phyloP scores from a whole-genome alignment of 2,888 invertebrate species.

The Sphaerophoria taeniata region DNA sequence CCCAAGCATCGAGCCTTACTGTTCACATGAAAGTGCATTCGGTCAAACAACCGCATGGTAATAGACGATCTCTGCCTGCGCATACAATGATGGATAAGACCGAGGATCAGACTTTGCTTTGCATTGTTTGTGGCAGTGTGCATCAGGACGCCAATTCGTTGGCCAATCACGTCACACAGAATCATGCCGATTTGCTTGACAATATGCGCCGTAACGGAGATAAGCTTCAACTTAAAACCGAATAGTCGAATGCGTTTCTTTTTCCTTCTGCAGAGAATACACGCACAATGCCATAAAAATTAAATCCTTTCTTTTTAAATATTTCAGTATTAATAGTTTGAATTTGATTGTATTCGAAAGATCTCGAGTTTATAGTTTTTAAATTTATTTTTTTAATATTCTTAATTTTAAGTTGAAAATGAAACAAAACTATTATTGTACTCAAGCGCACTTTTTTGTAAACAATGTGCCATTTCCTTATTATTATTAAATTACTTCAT shows the following conservation, averaged over 20 bases:
- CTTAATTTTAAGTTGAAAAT: not conserved
- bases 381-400: constrained; percentile 12
- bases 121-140: constrained; percentile 81
- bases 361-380: not conserved
- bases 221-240: constrained; percentile 22
- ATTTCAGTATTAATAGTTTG: constrained; percentile 15
- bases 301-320: not conserved
- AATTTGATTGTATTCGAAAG: not conserved
- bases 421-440: constrained; percentile 51
- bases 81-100: constrained; percentile 10
- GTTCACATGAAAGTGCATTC: constrained; percentile 83
- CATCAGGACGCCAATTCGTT: constrained; percentile 80
- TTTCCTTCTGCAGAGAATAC: not conserved
- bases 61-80: constrained; percentile 77
- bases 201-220: constrained; percentile 76
- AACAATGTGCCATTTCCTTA: constrained; percentile 7
- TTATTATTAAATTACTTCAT: not conserved
- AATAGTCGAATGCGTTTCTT: constrained; percentile 22
- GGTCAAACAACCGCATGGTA: constrained; percentile 78
- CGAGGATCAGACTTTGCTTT: constrained; percentile 78
- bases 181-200: constrained; percentile 80
- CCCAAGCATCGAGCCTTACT: constrained; percentile 82
- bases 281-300: constrained; percentile 9
- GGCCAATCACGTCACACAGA: constrained; percentile 80
- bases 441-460: constrained; percentile 35